Evolutionary conservation across 2,888 invertebrate genomes (phyloP), one percentile per base, ranked within the genome.

Genomic region (Xanthorhoe designata): DNA sequence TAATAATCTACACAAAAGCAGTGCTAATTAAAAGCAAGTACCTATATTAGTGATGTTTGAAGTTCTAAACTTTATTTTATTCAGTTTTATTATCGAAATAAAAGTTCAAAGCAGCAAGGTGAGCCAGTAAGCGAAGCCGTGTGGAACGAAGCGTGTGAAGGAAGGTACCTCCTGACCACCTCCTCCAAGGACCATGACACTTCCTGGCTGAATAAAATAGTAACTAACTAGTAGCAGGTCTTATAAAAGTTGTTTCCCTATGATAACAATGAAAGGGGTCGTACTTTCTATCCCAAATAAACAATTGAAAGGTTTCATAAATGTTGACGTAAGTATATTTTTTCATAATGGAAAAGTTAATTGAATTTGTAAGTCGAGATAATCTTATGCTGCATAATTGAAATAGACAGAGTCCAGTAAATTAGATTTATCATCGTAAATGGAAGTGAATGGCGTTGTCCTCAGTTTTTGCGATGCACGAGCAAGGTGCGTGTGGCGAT

Each of bases 61-160:
- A n/a, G n/a, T n/a, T n/a, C n/a, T n/a, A n/a, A n/a, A 45, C 15
- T 15, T 45, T 45, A 15, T 47, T 8, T 13, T 17, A 47, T 8
- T 35, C n/a, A 9, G 13, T 15, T 7, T 53, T 53, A 17, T 32
- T 17, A 17, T 35, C 8, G 4, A 29, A 17, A 60, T 55, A 62
- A 59, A 47, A 69, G 69, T 71, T 69, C 58, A 69, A 69, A 69
- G 67, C 66, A 68, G 29, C 64, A 66, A 69, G 63, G 71, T 57
- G 63, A 60, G 53, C 60, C 51, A 32, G 50, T 17, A 51, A 61
- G 66, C 24, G 57, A 57, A 53, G 63, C 61, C 60, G 66, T 63
- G 72, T 72, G 72, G 68, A 74, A 74, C 71, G 70, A 57, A 70
- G 57, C 72, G 69, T 68, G 62, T 58, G 59, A 65, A 68, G 67